phyloP scores from a whole-genome alignment of 2,888 invertebrate genomes.

The Anodontia alba region DNA sequence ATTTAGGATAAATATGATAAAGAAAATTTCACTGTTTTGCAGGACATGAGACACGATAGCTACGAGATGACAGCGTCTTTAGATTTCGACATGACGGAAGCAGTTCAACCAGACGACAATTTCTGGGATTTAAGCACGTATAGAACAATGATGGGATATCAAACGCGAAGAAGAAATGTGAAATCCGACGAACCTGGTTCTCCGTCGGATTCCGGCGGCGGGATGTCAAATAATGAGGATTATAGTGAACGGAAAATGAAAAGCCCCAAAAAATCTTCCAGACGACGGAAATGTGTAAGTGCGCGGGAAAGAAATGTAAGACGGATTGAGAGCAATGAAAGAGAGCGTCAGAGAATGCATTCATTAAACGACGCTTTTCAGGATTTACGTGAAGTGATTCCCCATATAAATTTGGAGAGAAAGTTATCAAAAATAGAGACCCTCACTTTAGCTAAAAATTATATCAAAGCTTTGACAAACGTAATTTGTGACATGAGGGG shows the following conservation, averaged over 20 bases:
- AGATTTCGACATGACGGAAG: constrained; percentile 67
- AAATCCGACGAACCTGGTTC: constrained; percentile 77
- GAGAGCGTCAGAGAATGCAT: constrained; percentile 97
- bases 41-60: constrained; percentile 23
- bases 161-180: constrained; percentile 55
- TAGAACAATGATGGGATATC: constrained; percentile 46
- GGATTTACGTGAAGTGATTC: constrained; percentile 93
- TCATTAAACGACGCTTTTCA: constrained; percentile 96
- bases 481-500: constrained; percentile 93
- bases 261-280: constrained; percentile 73
- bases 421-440: constrained; percentile 95
- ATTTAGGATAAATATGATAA: no score
- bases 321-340: constrained; percentile 94
- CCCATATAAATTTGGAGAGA: constrained; percentile 93
- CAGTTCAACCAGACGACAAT: constrained; percentile 65
- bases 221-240: constrained; percentile 77
- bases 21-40: background rate
- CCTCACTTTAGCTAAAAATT: constrained; percentile 94
- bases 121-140: constrained; percentile 71
- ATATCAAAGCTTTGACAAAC: constrained; percentile 95
- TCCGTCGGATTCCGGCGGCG: constrained; percentile 80
- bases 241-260: constrained; percentile 73
- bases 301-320: constrained; percentile 94
- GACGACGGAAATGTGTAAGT: constrained; percentile 91
- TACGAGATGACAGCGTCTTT: constrained; percentile 59